Evolutionary conservation across 2,113 vertebrate genomes (phyloP).

Genomic region (Lagopus muta): DNA sequence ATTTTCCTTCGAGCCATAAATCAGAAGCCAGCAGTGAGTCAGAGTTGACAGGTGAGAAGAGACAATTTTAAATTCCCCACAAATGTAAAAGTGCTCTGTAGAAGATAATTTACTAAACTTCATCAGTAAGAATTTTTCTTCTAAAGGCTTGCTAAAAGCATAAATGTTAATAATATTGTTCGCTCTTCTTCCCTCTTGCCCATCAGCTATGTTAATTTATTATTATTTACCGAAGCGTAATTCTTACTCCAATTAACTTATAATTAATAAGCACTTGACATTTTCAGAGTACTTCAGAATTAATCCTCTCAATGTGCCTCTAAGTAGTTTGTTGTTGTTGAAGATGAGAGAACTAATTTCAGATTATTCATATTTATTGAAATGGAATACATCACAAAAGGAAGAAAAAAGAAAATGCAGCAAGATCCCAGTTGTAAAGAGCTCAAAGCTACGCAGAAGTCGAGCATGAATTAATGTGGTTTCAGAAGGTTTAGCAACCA

Average conservation of each 20-base stretch:
- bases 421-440: fast-evolving
- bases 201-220: constrained; percentile 57
- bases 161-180: neutral
- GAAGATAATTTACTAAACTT: neutral
- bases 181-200: neutral
- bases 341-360: constrained; percentile 59
- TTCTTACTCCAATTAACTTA: constrained; percentile 62
- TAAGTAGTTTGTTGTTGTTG: constrained; percentile 49
- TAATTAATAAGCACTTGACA: constrained; percentile 73
- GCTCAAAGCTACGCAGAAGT: neutral
- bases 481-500: fast-evolving
- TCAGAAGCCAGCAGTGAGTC: neutral
- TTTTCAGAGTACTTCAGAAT: constrained; percentile 23
- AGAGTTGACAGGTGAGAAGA: neutral
- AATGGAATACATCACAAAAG: neutral
- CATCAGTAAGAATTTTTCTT: neutral
- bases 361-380: constrained; percentile 51
- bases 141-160: neutral
- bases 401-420: neutral
- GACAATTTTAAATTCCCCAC: neutral
- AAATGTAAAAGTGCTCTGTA: neutral
- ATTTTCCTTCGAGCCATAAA: neutral
- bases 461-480: neutral
- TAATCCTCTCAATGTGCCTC: constrained; percentile 26
- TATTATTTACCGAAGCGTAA: constrained; percentile 67